Conservation (phyloP, 2,888 invertebrate genomes). For the Balanococcus diminutus region DNA sequence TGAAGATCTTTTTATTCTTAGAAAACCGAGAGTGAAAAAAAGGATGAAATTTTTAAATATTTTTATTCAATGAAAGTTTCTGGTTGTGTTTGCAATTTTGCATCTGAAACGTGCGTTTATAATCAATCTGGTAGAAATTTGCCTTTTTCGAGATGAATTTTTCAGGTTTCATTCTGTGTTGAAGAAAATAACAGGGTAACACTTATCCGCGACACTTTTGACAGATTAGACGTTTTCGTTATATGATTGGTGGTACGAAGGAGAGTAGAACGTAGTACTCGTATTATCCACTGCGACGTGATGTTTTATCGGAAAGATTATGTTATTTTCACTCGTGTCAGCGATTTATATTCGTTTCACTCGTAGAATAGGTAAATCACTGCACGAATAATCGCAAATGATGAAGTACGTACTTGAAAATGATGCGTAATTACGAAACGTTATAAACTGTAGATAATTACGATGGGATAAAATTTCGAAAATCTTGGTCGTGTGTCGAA, state of each 20-base stretch:
- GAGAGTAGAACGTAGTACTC: background rate
- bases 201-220: background rate
- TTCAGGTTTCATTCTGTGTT: background rate
- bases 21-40: background rate
- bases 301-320: background rate
- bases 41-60: background rate
- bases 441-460: background rate
- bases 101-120: background rate
- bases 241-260: background rate
- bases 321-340: background rate
- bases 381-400: background rate
- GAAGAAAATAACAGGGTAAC: background rate
- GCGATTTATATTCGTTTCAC: background rate
- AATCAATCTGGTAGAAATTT: background rate
- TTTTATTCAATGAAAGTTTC: background rate
- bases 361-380: background rate
- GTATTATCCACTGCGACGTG: background rate
- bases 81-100: background rate
- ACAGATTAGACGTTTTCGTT: background rate
- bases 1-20: background rate
- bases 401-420: background rate
- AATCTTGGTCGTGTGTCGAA: background rate
- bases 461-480: background rate
- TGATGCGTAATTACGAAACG: background rate
- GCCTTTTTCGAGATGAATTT: background rate